Conservation (phyloP, 1,140 invertebrate genomes). For the Nasonia longicornis region DNA sequence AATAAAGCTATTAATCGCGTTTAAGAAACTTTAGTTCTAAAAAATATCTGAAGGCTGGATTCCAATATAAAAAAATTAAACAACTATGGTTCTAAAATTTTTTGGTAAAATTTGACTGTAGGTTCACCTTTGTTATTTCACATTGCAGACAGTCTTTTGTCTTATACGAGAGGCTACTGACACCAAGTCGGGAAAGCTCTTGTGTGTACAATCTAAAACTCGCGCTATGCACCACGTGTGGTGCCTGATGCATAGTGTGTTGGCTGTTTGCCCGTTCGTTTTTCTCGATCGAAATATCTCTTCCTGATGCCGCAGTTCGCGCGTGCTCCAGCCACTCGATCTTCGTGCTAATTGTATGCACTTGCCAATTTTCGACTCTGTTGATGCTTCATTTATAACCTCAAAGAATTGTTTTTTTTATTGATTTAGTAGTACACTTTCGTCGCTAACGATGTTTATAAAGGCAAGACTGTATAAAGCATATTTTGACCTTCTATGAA, state of each 20-base stretch:
- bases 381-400: background rate
- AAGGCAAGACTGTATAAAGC: no score
- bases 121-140: no score
- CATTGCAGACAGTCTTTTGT: background rate
- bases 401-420: background rate
- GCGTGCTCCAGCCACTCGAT: background rate
- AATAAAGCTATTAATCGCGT: no score
- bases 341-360: background rate
- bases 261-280: slow-evolving; percentile 21
- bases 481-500: no score
- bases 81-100: no score
- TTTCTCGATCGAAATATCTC: slow-evolving; percentile 7
- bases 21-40: no score
- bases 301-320: slow-evolving; percentile 14
- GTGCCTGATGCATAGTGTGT: background rate
- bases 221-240: background rate
- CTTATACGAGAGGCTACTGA: background rate
- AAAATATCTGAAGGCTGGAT: no score
- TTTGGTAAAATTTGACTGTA: no score
- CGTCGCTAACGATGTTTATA: no score
- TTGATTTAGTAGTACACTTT: background rate
- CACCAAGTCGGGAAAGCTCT: background rate
- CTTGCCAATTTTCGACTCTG: no score
- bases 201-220: background rate
- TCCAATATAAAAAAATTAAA: no score